Conservation (phyloP, 2,113 vertebrate genomes). For the Melierax canorus region DNA sequence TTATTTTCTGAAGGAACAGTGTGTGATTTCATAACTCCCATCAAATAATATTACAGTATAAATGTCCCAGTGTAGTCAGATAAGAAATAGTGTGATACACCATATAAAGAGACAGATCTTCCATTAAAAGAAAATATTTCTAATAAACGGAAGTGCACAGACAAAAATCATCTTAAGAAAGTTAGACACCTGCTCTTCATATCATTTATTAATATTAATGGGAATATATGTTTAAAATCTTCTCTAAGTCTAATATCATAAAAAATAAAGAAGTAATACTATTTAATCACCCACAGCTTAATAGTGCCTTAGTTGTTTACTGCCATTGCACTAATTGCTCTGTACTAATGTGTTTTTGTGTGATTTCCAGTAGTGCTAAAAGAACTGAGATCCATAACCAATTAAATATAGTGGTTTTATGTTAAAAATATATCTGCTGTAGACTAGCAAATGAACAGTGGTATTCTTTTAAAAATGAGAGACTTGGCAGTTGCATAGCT, state of each 20-base stretch:
- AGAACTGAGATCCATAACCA: slow-evolving; percentile 83
- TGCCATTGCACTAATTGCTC: slow-evolving; percentile 81
- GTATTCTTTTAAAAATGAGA: slow-evolving; percentile 59
- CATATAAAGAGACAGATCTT: slow-evolving; percentile 1
- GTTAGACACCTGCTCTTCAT: slow-evolving; percentile 71
- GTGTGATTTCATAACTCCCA: slow-evolving; percentile 67
- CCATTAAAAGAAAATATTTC: slow-evolving; percentile 19
- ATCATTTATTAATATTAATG: slow-evolving; percentile 57
- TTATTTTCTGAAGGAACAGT: slow-evolving; percentile 67
- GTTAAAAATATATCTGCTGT: slow-evolving; percentile 80
- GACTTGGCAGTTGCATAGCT: slow-evolving; percentile 56
- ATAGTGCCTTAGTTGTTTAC: slow-evolving; percentile 82
- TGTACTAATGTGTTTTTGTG: slow-evolving; percentile 84
- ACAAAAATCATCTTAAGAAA: slow-evolving; percentile 50
- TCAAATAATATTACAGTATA: slow-evolving; percentile 75
- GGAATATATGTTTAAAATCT: slow-evolving; percentile 66
- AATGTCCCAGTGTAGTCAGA: slow-evolving; percentile 61
- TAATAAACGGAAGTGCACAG: slow-evolving; percentile 31
- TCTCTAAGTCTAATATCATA: slow-evolving; percentile 74
- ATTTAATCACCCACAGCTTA: slow-evolving; percentile 85
- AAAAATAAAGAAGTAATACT: slow-evolving; percentile 82
- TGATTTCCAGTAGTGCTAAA: slow-evolving; percentile 84
- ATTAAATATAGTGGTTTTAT: slow-evolving; percentile 83
- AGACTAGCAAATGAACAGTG: slow-evolving; percentile 68
- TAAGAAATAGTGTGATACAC: slow-evolving; percentile 53